phyloP scores from a whole-genome alignment of 2,797 vertebrate species.

The Labeo calbasu region DNA sequence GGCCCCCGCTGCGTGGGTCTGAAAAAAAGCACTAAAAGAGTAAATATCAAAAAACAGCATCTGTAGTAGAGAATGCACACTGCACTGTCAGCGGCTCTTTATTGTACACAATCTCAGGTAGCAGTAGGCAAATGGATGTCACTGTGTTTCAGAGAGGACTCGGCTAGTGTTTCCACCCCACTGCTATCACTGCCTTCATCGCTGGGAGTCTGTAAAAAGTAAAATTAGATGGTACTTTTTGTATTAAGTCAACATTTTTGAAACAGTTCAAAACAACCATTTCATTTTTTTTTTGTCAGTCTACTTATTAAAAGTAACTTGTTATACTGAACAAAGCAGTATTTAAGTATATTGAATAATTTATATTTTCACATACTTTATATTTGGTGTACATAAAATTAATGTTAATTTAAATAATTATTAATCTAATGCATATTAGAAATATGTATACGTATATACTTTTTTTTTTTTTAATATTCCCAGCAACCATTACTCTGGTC shows the following conservation, averaged over 20 bases:
- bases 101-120: slow-evolving; percentile 27
- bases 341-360: not conserved
- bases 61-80: slow-evolving; percentile 35
- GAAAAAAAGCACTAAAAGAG: slow-evolving; percentile 36
- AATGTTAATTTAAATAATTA: not conserved
- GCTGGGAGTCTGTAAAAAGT: not conserved
- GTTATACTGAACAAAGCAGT: not conserved
- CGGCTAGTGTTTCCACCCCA: slow-evolving; percentile 16
- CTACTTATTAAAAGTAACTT: not conserved
- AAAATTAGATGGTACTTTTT: not conserved
- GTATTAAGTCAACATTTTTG: too few relatives aligned
- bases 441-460: too few relatives aligned
- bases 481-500: too few relatives aligned
- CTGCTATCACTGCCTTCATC: slow-evolving; percentile 25
- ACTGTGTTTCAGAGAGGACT: slow-evolving; percentile 28
- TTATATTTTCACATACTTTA: not conserved
- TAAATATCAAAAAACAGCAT: slow-evolving; percentile 24
- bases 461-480: too few relatives aligned
- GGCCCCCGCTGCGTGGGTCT: slow-evolving; percentile 15
- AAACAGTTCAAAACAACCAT: too few relatives aligned
- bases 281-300: not conserved
- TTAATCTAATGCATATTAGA: too few relatives aligned
- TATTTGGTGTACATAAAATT: too few relatives aligned
- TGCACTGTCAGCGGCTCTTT: slow-evolving; percentile 44
- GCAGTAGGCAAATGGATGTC: slow-evolving; percentile 21